Evolutionary conservation across 1,140 invertebrate species (phyloP).

Genomic region (Vanessa tameamea): DNA sequence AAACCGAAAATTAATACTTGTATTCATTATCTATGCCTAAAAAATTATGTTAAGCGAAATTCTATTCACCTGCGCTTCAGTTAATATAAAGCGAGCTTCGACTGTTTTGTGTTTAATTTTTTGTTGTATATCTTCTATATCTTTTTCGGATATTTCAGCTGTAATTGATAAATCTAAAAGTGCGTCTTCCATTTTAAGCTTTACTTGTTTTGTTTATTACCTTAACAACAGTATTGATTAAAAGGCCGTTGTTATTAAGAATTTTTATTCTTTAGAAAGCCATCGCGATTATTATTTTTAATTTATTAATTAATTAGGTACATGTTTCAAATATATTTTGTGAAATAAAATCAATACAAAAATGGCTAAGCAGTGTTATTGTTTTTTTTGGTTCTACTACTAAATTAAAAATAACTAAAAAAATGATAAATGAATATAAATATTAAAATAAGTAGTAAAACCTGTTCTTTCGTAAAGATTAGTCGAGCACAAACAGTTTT

Average conservation of each 20-base stretch:
- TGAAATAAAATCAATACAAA: background rate
- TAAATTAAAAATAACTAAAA: background rate
- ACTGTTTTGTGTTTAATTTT: constrained; percentile 41
- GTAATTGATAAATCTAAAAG: constrained; percentile 46
- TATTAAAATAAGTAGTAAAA: constrained; percentile 22
- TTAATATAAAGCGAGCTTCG: constrained; percentile 55
- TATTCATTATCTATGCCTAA: background rate
- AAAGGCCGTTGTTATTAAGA: constrained; percentile 39
- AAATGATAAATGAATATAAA: background rate
- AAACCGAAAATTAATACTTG: no score
- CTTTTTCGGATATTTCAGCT: constrained; percentile 51
- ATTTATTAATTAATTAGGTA: background rate
- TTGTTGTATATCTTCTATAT: constrained; percentile 38
- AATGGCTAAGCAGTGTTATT: background rate
- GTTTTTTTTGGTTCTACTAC: background rate
- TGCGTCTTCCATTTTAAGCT: constrained; percentile 37
- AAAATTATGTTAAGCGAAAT: no score
- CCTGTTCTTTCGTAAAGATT: constrained; percentile 55
- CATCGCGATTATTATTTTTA: constrained; percentile 33
- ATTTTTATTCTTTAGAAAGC: constrained; percentile 30
- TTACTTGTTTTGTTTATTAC: constrained; percentile 7
- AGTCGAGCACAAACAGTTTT: constrained; percentile 54
- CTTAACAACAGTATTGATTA: constrained; percentile 42
- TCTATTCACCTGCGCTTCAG: constrained; percentile 48
- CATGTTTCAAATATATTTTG: background rate